Conservation (phyloP, 2,888 invertebrate genomes). For the Rhyacophila evoluta region DNA sequence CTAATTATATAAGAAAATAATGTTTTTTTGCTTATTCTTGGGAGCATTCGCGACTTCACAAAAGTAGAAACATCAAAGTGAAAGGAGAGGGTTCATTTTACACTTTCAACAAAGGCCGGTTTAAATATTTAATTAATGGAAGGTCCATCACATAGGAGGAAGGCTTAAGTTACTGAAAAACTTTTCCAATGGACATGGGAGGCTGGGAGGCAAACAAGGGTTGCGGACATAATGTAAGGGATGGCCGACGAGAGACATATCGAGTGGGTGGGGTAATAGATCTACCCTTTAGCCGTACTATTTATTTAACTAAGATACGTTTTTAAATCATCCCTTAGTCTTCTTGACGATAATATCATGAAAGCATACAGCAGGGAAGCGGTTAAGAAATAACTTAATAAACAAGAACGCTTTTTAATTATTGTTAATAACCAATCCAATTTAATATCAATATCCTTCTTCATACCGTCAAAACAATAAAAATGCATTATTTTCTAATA, state of each 20-base stretch:
- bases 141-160: constrained; percentile 37
- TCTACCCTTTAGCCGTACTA: neutral
- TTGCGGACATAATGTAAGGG: constrained; percentile 40
- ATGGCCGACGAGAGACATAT: neutral
- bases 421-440: too few species aligned
- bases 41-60: neutral
- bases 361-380: too few species aligned
- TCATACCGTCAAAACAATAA: too few species aligned
- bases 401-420: too few species aligned
- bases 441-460: too few species aligned
- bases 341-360: too few species aligned
- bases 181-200: constrained; percentile 40
- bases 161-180: constrained; percentile 48
- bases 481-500: too few species aligned
- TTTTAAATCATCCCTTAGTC: neutral
- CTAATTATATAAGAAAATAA: neutral
- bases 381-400: too few species aligned
- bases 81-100: constrained; percentile 28
- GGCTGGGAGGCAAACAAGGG: constrained; percentile 38
- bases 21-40: neutral
- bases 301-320: neutral
- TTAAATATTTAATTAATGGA: constrained; percentile 52
- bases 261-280: constrained; percentile 11
- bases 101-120: constrained; percentile 44
- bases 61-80: constrained; percentile 44